Evolutionary conservation across 2,797 vertebrate genomes (phyloP).

Genomic region (Eremophila alpestris): DNA sequence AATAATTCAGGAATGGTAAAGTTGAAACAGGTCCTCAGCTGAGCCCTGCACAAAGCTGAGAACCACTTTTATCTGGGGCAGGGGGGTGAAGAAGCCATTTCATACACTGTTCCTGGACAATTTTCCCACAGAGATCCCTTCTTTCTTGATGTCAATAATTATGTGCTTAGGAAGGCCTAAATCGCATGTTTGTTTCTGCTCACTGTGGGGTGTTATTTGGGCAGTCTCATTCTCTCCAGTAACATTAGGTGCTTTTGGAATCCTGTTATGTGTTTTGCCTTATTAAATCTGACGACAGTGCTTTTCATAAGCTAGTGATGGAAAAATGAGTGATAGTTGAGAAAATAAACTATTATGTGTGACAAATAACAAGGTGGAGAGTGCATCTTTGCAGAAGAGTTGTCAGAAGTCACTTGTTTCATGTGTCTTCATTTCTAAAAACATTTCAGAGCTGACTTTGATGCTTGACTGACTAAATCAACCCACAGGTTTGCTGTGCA

Average conservation of each 20-base stretch:
- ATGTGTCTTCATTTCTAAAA: neutral
- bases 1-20: neutral
- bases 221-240: neutral
- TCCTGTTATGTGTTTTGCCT: neutral
- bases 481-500: neutral
- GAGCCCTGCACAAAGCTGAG: neutral
- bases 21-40: neutral
- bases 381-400: neutral
- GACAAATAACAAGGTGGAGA: neutral
- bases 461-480: neutral
- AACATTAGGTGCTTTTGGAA: neutral
- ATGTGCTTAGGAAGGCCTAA: neutral
- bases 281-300: neutral
- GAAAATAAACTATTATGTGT: neutral
- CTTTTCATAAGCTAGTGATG: neutral
- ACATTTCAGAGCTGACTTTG: neutral
- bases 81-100: neutral
- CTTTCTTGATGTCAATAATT: neutral
- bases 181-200: neutral
- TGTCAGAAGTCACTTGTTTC: neutral
- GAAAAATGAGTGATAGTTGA: neutral
- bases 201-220: neutral
- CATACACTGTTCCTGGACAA: neutral
- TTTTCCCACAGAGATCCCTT: neutral
- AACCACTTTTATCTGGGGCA: neutral